Conservation (phyloP, 2,888 invertebrate genomes). For the Slavum lentiscoides region DNA sequence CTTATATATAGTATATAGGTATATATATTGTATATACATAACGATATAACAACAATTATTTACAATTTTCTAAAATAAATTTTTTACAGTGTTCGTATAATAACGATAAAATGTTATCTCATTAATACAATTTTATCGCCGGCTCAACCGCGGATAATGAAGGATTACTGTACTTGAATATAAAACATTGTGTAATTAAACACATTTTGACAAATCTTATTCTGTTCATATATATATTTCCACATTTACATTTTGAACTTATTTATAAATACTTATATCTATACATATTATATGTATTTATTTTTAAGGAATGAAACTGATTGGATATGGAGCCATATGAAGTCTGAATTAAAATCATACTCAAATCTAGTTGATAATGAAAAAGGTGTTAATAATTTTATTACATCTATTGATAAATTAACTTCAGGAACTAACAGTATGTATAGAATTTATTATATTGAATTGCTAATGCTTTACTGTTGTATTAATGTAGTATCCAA, state of each 20-base stretch:
- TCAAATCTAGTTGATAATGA: conserved; percentile 55
- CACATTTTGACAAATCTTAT: too few relatives aligned
- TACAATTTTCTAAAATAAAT: too few relatives aligned
- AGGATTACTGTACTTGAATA: too few relatives aligned
- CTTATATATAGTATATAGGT: too few relatives aligned
- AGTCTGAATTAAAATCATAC: conserved; percentile 55
- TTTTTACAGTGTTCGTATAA: too few relatives aligned
- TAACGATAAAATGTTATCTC: too few relatives aligned
- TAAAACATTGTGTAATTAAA: too few relatives aligned
- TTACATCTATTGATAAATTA: conserved; percentile 35
- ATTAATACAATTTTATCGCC: too few relatives aligned
- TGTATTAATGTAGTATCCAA: too few relatives aligned
- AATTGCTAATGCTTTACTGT: not conserved
- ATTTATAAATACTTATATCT: not conserved
- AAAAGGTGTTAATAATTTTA: conserved; percentile 56
- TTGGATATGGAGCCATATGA: conserved; percentile 48
- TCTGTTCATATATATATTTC: not conserved
- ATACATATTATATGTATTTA: not conserved
- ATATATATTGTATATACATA: too few relatives aligned
- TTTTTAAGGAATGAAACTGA: conserved; percentile 28
- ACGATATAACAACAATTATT: too few relatives aligned
- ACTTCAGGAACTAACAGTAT: conserved; percentile 54
- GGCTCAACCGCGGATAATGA: too few relatives aligned
- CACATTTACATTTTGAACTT: not conserved
- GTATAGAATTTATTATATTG: conserved; percentile 7